phyloP scores from a whole-genome alignment of 2,113 vertebrate species.

The Danionella cerebrum region DNA sequence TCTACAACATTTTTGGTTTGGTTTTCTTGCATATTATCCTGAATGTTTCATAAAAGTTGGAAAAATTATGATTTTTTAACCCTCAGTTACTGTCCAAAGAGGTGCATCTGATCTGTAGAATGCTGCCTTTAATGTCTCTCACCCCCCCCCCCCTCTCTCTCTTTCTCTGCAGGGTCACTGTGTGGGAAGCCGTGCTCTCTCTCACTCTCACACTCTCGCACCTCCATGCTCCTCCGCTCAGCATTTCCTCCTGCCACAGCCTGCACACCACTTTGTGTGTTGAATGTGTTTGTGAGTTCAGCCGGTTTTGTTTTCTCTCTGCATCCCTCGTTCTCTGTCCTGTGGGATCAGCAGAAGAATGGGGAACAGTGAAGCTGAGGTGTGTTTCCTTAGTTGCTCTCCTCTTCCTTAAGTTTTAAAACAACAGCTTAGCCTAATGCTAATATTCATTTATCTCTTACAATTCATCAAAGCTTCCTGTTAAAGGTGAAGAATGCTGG shows the following conservation, averaged over 20 bases:
- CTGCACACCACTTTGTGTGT: conserved; percentile 30
- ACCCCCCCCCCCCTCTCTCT: too few relatives aligned
- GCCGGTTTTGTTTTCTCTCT: conserved; percentile 22
- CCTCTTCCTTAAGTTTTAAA: background rate
- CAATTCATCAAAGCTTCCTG: too few relatives aligned
- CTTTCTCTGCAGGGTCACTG: conserved; percentile 29
- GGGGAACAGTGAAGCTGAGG: conserved; percentile 25
- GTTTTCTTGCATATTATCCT: too few relatives aligned
- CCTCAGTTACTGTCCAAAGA: too few relatives aligned
- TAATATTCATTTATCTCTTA: too few relatives aligned
- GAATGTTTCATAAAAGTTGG: too few relatives aligned
- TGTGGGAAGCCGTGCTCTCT: conserved; percentile 71
- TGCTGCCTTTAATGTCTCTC: too few relatives aligned
- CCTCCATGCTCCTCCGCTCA: conserved; percentile 56
- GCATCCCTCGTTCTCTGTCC: conserved; percentile 21
- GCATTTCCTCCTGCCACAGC: conserved; percentile 52
- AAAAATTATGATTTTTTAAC: too few relatives aligned
- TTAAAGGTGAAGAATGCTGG: too few relatives aligned
- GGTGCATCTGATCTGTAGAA: too few relatives aligned
- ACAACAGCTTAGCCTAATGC: too few relatives aligned
- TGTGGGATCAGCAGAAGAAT: conserved; percentile 40
- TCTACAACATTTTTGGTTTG: too few relatives aligned
- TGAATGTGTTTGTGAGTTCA: conserved; percentile 18
- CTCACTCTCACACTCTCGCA: conserved; percentile 74
- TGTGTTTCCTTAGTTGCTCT: conserved; percentile 34